These are phyloP conservation scores for Campopleginae sp. DNA, from an alignment of 2,888 invertebrate genomes.

Conservation along the genomic window DNA sequence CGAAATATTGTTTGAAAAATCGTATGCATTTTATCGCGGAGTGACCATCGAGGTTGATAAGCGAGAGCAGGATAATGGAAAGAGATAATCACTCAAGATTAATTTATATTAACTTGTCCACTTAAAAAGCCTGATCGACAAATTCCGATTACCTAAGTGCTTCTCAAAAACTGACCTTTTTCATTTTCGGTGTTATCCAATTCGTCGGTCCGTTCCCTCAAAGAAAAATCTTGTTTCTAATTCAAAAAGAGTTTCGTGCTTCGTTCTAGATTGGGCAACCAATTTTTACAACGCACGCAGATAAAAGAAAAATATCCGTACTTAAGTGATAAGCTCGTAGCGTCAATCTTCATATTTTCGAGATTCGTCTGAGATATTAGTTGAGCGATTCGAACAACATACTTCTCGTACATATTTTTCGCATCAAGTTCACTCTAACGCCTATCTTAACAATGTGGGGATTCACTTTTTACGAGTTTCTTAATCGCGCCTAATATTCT, in stretches of 20 bases:
- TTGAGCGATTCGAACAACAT: not conserved
- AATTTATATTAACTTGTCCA: not conserved
- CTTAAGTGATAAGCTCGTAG: conserved; percentile 7
- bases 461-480: not conserved
- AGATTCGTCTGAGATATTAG: not conserved
- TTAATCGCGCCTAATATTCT: not conserved
- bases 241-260: not conserved
- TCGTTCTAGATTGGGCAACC: not conserved
- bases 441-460: not conserved
- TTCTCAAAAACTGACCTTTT: not conserved
- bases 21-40: not conserved
- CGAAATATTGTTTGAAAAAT: not conserved
- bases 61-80: not conserved
- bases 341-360: conserved; percentile 1
- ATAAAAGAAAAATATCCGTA: not conserved
- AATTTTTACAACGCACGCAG: not conserved
- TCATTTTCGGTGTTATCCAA: not conserved
- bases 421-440: not conserved
- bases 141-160: not conserved
- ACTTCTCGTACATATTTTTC: not conserved
- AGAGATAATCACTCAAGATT: not conserved
- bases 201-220: not conserved
- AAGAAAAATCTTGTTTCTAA: not conserved
- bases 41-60: not conserved
- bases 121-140: not conserved